Conservation (phyloP, 2,888 invertebrate species). For the Willowsia nigromaculata region DNA sequence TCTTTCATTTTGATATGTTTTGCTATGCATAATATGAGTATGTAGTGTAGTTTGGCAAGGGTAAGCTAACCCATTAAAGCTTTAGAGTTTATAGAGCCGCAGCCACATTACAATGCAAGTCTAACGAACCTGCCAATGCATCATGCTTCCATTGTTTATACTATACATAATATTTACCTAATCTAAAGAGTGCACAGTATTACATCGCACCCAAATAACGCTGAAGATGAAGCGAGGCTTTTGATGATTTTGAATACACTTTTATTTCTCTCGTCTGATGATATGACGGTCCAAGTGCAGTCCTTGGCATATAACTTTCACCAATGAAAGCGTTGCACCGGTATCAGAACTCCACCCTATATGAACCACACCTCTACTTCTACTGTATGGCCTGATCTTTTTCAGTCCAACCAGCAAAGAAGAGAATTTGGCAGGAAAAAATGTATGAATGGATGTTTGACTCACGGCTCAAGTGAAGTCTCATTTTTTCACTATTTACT, state of each 20-base stretch:
- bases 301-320: neutral
- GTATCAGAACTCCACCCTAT: conserved; percentile 40
- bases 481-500: neutral
- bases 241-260: neutral
- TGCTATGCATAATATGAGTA: too few species aligned
- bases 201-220: too few species aligned
- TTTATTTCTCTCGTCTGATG: neutral
- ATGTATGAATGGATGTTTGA: neutral
- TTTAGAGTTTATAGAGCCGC: too few species aligned
- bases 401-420: conserved; percentile 47
- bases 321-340: conserved; percentile 41
- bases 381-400: conserved; percentile 51
- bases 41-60: too few species aligned
- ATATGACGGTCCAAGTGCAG: neutral
- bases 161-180: too few species aligned
- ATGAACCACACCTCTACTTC: conserved; percentile 53
- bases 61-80: too few species aligned
- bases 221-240: neutral
- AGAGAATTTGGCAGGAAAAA: neutral
- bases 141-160: too few species aligned
- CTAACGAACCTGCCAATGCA: too few species aligned
- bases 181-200: too few species aligned
- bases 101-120: too few species aligned
- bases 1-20: too few species aligned
- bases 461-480: neutral